These are phyloP conservation scores for Bergia sp. DNA, from an alignment of 92 coral and sea anemone species.

Conservation along the genomic window DNA sequence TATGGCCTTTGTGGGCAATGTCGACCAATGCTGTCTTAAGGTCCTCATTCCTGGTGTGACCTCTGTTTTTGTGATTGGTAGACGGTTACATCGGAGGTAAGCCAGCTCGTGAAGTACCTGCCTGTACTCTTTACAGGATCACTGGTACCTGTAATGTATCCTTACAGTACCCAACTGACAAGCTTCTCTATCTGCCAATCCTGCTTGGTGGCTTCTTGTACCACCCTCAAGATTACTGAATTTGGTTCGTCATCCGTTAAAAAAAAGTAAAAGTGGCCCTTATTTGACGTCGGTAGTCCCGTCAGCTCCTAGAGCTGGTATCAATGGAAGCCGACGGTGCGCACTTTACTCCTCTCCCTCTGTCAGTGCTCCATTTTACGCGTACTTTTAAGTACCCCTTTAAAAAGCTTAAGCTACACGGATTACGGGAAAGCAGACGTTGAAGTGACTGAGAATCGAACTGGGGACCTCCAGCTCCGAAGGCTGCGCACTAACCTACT, in stretches of 20 bases:
- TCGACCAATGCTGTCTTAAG: slow-evolving; percentile 29
- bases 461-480: too few species aligned
- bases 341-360: too few species aligned
- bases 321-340: too few species aligned
- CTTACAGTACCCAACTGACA: slow-evolving; percentile 24
- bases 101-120: slow-evolving; percentile 35
- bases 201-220: slow-evolving; percentile 20
- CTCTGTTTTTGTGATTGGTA: slow-evolving; percentile 37
- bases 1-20: slow-evolving; percentile 33
- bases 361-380: too few species aligned
- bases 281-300: too few species aligned
- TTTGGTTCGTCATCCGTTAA: slow-evolving; percentile 34
- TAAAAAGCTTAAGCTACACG: too few species aligned
- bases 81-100: neutral
- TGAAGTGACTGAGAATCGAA: too few species aligned
- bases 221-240: slow-evolving; percentile 19
- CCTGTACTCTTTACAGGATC: slow-evolving; percentile 20
- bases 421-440: too few species aligned
- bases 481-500: too few species aligned
- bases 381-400: too few species aligned
- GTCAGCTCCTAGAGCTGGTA: too few species aligned
- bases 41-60: neutral
- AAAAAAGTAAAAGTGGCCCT: too few species aligned
- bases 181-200: slow-evolving; percentile 17
- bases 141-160: slow-evolving; percentile 3